phyloP scores from a whole-genome alignment of 2,888 invertebrate genomes.

The Rotaria socialis region DNA sequence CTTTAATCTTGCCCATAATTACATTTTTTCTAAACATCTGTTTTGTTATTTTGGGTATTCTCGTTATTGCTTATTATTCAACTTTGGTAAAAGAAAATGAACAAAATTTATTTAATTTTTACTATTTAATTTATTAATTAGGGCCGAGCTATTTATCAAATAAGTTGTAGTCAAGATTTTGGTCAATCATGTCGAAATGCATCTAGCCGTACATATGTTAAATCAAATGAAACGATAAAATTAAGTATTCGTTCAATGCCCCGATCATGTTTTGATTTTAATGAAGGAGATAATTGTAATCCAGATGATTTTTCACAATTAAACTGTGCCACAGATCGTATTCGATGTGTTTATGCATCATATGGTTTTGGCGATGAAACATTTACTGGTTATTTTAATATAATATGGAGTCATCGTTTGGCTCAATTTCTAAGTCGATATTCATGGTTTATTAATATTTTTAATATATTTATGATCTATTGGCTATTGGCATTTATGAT shows the following conservation, averaged over 20 bases:
- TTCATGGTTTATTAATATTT: neutral
- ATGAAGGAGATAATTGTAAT: conserved; percentile 13
- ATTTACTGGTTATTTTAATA: neutral
- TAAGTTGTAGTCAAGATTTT: neutral
- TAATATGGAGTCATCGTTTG: neutral
- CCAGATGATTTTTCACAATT: neutral
- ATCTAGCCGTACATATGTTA: neutral
- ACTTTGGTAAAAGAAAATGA: neutral
- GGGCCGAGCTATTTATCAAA: neutral
- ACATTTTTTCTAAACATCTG: neutral
- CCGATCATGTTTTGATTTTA: neutral
- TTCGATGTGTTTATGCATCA: neutral
- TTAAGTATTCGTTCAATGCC: neutral
- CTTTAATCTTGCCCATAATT: neutral
- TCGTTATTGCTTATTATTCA: neutral
- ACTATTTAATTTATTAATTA: neutral
- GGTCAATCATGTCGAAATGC: neutral
- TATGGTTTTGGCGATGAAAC: neutral
- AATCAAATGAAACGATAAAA: neutral
- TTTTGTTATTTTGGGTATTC: neutral
- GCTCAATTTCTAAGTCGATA: neutral
- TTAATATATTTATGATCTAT: neutral
- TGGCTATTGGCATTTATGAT: neutral
- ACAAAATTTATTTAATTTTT: no score
- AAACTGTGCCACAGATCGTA: neutral